Base-by-base conservation (phyloP, 2,888 invertebrate genomes). In the Scaeva pyrastri region DNA sequence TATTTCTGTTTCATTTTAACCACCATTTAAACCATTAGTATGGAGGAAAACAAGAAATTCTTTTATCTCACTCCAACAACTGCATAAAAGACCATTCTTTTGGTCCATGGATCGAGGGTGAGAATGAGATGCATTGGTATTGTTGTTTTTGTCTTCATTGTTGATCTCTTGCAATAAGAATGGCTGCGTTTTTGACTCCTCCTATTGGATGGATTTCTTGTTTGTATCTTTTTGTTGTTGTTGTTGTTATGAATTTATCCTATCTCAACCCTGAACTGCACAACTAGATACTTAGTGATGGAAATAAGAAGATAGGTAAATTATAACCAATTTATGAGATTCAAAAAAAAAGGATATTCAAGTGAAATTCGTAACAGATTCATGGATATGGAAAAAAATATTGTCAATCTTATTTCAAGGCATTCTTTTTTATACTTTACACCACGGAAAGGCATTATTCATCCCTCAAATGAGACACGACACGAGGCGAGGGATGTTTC, bases 181-280 rank as follows among this genome's bases (percentile, higher is more conserved):
- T 86, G 86, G 86, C 86, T 86, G 77, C 78, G 78, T n/a, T 66
- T 71, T 71, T 58, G 4, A 48, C 86, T 56, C 73, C 86, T 70
- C 86, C 86, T 62, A 41, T 19, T 55, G 14, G 62, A 77, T 73
- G 68, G 56, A 23, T 68, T 45, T 7, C 11, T 5, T n/a, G 43
- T 36, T 41, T 43, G 6, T 39, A 6, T 4, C 5, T 21, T 19
- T 50, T 23, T 36, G 8, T 31, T n/a, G 12, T 52, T 52, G 52
- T 70, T 41, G 36, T 36, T 52, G 52, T 52, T 14, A 52, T 52
- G 52, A 14, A 23, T 23, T 43, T 4, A 26, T 8, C 21, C 41
- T 21, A 60, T 60, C 26, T 7, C 11, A 16, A 23, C 50, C 31
- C 36, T 56, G 56, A 5, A 55, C 64, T 81, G 56, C 48, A 45